phyloP scores from a whole-genome alignment of 2,113 vertebrate species.

The Callospermophilus lateralis region DNA sequence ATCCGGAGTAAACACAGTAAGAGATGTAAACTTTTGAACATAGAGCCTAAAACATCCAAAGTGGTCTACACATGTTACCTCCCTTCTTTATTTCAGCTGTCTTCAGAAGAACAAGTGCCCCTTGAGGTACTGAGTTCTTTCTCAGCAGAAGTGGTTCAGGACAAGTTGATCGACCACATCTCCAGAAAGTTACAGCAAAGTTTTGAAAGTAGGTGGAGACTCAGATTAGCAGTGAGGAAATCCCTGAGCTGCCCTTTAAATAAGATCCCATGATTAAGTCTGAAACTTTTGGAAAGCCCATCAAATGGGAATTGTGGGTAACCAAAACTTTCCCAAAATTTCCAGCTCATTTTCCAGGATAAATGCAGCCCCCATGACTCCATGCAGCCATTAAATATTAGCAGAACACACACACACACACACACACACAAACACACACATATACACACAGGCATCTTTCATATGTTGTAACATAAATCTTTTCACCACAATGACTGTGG shows the following conservation, averaged over 20 bases:
- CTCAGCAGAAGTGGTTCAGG: background rate
- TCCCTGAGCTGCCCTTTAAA: slow-evolving; percentile 2
- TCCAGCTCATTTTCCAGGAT: slow-evolving; percentile 76
- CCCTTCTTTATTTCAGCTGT: background rate
- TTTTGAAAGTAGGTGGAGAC: background rate
- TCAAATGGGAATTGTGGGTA: slow-evolving; percentile 73
- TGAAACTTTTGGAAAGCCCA: slow-evolving; percentile 52
- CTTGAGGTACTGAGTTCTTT: background rate
- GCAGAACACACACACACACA: background rate
- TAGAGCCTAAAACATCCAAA: background rate
- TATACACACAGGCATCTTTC: slow-evolving; percentile 82
- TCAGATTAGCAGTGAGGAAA: background rate
- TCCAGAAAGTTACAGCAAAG: background rate
- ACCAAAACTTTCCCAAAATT: slow-evolving; percentile 66
- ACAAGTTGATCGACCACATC: slow-evolving; percentile 21
- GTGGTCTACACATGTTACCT: background rate
- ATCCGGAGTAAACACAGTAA: background rate
- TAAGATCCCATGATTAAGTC: slow-evolving; percentile 56
- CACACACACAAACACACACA: slow-evolving; percentile 33
- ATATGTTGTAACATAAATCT: slow-evolving; percentile 81
- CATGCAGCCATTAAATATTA: slow-evolving; percentile 73
- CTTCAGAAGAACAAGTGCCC: background rate
- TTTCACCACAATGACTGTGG: slow-evolving; percentile 81
- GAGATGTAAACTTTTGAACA: background rate
- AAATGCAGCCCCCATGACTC: slow-evolving; percentile 60